A percentile compares a stretch with the other conserved stretches of the same genome.
Evolutionary conservation across 2,797 vertebrate genomes (phyloP).

Genomic region (Euthynnus affinis): DNA sequence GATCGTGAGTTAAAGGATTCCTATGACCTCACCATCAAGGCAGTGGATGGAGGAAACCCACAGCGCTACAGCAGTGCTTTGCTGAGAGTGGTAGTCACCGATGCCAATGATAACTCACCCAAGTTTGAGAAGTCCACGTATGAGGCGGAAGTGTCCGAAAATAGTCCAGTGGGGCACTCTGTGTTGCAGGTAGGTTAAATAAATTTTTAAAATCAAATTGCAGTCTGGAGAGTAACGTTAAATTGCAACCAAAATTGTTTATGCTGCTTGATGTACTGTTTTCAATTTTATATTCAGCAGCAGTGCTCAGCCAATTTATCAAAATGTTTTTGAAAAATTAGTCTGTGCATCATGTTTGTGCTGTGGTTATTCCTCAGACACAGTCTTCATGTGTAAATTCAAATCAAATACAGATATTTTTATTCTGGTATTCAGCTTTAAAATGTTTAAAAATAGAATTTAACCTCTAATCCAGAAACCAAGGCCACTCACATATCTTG

Average conservation of each 20-base stretch:
- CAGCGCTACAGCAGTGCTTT: constrained; percentile 95
- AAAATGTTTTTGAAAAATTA: constrained; percentile 12
- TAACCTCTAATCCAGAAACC: neutral
- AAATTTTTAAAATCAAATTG: constrained; percentile 6
- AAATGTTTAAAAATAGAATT: constrained; percentile 8
- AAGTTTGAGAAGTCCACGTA: constrained; percentile 95
- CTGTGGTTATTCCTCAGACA: neutral
- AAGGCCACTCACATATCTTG: constrained; percentile 14
- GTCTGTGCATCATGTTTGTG: constrained; percentile 3
- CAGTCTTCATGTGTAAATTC: neutral
- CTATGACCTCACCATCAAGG: constrained; percentile 97
- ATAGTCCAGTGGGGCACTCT: constrained; percentile 96
- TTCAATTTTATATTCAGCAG: constrained; percentile 9
- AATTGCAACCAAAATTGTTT: constrained; percentile 11
- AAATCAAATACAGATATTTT: constrained; percentile 12
- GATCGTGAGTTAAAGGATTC: constrained; percentile 97
- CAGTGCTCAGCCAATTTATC: constrained; percentile 15
- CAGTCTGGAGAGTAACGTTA: neutral
- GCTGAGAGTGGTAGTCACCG: constrained; percentile 94
- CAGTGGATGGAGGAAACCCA: constrained; percentile 95
- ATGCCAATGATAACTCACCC: constrained; percentile 96
- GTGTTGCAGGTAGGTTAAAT: constrained; percentile 91
- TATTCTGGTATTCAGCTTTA: neutral
- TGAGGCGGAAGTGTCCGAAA: constrained; percentile 94
- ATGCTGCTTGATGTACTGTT: constrained; percentile 4